Evolutionary conservation across 2,888 invertebrate species (phyloP).

Genomic region (Macropis europaea): DNA sequence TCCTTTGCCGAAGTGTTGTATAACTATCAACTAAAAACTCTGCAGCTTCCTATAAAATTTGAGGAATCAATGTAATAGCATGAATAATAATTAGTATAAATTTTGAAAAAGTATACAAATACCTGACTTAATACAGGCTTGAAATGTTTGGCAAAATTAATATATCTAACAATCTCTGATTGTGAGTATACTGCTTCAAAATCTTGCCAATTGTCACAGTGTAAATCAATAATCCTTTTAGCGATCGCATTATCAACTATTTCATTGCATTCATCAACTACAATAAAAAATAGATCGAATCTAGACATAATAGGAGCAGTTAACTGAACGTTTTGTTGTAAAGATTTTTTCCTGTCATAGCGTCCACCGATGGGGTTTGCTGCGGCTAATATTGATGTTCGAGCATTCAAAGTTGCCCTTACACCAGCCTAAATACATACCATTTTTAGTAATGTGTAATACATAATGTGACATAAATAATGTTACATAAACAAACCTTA

Average conservation of each 20-base stretch:
- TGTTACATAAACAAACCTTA: slow-evolving; percentile 83
- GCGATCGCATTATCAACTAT: slow-evolving; percentile 98
- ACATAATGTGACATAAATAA: not conserved
- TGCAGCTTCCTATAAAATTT: slow-evolving; percentile 85
- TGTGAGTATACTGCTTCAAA: slow-evolving; percentile 91
- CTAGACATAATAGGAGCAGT: slow-evolving; percentile 99
- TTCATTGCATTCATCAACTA: slow-evolving; percentile 98
- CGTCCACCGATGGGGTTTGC: slow-evolving; percentile 99
- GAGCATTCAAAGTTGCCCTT: slow-evolving; percentile 97
- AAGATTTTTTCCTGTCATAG: slow-evolving; percentile 95
- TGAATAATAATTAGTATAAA: not conserved
- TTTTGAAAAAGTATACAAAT: slow-evolving; percentile 35
- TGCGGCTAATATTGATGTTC: slow-evolving; percentile 98
- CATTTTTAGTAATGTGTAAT: not conserved
- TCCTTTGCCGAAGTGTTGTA: slow-evolving; percentile 91
- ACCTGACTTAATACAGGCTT: slow-evolving; percentile 92
- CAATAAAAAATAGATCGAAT: slow-evolving; percentile 98
- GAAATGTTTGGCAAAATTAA: slow-evolving; percentile 97
- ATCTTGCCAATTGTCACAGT: slow-evolving; percentile 90
- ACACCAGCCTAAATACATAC: slow-evolving; percentile 89
- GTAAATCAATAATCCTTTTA: slow-evolving; percentile 95
- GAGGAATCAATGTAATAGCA: not conserved
- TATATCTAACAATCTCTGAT: slow-evolving; percentile 95
- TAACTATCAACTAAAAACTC: slow-evolving; percentile 94
- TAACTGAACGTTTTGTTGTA: slow-evolving; percentile 96